Evolutionary conservation across 2,797 vertebrate species (phyloP).

Genomic region (Sebastes kiyomatsui): DNA sequence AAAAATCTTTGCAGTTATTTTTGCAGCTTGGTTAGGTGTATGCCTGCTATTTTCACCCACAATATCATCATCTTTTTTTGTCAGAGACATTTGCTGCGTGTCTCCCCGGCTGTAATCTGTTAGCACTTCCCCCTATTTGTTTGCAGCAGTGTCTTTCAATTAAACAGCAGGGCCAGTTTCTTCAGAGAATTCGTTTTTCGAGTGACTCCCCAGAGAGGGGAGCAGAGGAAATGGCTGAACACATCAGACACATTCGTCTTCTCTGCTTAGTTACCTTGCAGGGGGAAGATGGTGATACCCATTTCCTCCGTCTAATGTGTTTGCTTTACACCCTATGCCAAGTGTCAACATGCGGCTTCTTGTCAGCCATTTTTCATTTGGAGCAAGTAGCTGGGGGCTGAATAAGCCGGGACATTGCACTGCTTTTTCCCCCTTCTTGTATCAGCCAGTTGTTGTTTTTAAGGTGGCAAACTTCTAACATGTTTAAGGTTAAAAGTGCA

Average conservation of each 20-base stretch:
- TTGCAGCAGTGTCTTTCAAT: slow-evolving; percentile 57
- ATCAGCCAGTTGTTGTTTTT: slow-evolving; percentile 20
- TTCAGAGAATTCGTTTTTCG: slow-evolving; percentile 44
- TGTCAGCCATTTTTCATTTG: slow-evolving; percentile 71
- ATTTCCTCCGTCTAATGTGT: slow-evolving; percentile 71
- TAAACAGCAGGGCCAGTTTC: slow-evolving; percentile 44
- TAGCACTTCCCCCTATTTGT: slow-evolving; percentile 28
- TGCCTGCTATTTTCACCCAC: neutral
- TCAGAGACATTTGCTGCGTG: neutral
- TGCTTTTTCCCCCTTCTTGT: slow-evolving; percentile 17
- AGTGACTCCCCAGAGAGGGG: slow-evolving; percentile 55
- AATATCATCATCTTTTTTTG: neutral
- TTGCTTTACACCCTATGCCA: slow-evolving; percentile 66
- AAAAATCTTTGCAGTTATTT: neutral
- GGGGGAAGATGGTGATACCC: slow-evolving; percentile 61
- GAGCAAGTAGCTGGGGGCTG: slow-evolving; percentile 30
- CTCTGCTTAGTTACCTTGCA: slow-evolving; percentile 66
- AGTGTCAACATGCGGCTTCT: slow-evolving; percentile 65
- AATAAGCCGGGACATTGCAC: slow-evolving; percentile 6
- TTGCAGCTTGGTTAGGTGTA: neutral
- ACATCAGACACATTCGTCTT: slow-evolving; percentile 67
- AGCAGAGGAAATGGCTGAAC: slow-evolving; percentile 65
- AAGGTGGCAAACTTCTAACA: slow-evolving; percentile 49
- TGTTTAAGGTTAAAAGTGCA: slow-evolving; percentile 72
- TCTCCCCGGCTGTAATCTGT: slow-evolving; percentile 21